Evolutionary conservation across 2,113 vertebrate genomes (phyloP), one percentile per base, ranked within the genome.

Genomic region (Oryzias celebensis): DNA sequence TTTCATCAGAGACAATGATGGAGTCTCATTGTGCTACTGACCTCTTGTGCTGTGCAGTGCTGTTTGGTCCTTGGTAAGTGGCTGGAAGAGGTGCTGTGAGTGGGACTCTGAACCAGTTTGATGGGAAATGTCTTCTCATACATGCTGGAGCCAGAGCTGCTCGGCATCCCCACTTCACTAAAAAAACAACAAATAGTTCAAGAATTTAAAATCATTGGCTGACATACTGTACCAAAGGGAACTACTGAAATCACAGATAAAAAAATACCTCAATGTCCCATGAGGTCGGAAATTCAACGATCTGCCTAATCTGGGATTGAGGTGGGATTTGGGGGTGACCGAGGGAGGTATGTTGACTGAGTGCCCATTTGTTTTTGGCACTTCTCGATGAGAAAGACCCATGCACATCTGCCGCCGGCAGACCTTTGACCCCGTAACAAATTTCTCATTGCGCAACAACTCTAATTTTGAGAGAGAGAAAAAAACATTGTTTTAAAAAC

Each of bases 41-140:
- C 92, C 91, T 93, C 91, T 53, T 89, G 88, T 20, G 90, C 92
- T 23, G 91, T 91, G 75, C 90, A 87, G 62, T 22, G 64, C 6
- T 59, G 47, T 42, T 68, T 79, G 69, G 58, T 22, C 17, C 55
- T 68, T 31, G 65, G 64, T 7, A 36, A 41, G 49, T 68, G 88
- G 18, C 75, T 69, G 5, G 88, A 83, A 50, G 72, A 81, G 71
- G 71, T 65, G 77, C 88, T 80, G 67, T 85, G 87, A 36, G 87
- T 85, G 0, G 91, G 83, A 58, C 87, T 90, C 74, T 90, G 88
- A 45, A 88, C 79, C 56, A 90, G 82, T 68, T 89, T 88, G 62
- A 91, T 91, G 47, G 91, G 90, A 78, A 93, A 92, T 15, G 83
- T 91, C 76, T 90, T 92, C 68, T 92, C 89, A 48, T 91, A 93